Evolutionary conservation across 2,113 vertebrate species (phyloP), one percentile per base, ranked within the genome.

Genomic region (Lophochroa leadbeateri): DNA sequence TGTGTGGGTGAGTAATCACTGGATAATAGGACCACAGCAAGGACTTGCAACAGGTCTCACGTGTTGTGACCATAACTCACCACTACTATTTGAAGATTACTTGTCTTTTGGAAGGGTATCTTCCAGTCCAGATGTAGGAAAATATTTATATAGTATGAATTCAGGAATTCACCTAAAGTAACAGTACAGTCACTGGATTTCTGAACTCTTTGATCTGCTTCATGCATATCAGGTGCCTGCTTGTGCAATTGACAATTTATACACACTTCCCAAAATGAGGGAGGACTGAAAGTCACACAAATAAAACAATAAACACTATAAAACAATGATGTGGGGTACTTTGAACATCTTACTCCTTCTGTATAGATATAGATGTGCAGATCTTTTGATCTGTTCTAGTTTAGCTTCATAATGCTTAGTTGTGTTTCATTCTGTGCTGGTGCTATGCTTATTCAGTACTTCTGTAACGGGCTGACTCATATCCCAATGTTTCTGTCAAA

Each of bases 1-100:
- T 92, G 6, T 68, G 15, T 4, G 6, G 1, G 5, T 77, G 24
- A 81, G 7, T 44, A 77, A 29, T 50, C 15, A 77, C 46, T 37
- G 28, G 15, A 72, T 31, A 46, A 81, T 3, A 23, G 27, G 10
- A 69, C 44, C 13, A 14, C 0, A 0, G 10, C 78, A 53, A 78
- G 20, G 24, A 79, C 6, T 71, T 76, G 9, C 12, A 77, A 4
- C 17, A 37, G 9, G 25, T 71, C 5, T 18, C 1, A 0, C 11
- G 1, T 65, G 16, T 67, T 82, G 37, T 35, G 33, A 46, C 2
- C 4, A 10, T 58, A 70, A 70, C 2, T 75, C n/a, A 71, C 4
- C 18, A 44, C 24, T 74, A 37, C 8, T 24, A 33, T 39, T 41
- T 46, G 17, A 68, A 70, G 16, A 67, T 49, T 71, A 27, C 12